These are phyloP conservation scores for Mesembrinibis cayennensis DNA, from an alignment of 2,113 vertebrate species.

Conservation along the genomic window DNA sequence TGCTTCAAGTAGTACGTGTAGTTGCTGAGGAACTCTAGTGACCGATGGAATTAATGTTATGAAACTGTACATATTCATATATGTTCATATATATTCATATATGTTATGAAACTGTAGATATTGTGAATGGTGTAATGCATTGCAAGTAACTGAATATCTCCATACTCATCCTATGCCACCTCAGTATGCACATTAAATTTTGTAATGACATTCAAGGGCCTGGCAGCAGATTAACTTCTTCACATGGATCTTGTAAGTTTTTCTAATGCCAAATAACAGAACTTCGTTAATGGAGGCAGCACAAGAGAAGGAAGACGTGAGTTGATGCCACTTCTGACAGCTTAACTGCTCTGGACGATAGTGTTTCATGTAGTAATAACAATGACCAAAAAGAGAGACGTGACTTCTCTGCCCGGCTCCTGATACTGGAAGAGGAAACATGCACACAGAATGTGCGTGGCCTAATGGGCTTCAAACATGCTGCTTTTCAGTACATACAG, in stretches of 20 bases:
- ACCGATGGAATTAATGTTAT: background rate
- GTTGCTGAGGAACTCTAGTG: background rate
- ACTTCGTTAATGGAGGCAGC: background rate
- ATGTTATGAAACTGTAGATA: background rate
- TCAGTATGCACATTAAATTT: background rate
- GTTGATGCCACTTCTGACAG: background rate
- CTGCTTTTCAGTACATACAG: background rate
- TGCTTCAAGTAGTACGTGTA: background rate
- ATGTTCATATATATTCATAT: no score
- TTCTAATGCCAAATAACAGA: background rate
- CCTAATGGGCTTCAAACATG: background rate
- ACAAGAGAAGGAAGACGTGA: background rate
- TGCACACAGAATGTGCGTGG: no score
- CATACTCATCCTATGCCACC: background rate
- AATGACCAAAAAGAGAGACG: background rate
- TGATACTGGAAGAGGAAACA: background rate
- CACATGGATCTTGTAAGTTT: background rate
- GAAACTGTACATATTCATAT: no score
- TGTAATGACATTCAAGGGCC: background rate
- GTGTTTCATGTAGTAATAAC: background rate
- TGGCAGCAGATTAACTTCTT: background rate
- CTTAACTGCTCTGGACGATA: background rate
- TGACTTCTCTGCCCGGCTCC: background rate
- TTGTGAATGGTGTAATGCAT: background rate
- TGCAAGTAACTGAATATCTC: background rate